Percentiles rank a stretch among this genome's conserved stretches.
phyloP scores from a whole-genome alignment of 1,140 invertebrate genomes.

The Euwallacea similis region DNA sequence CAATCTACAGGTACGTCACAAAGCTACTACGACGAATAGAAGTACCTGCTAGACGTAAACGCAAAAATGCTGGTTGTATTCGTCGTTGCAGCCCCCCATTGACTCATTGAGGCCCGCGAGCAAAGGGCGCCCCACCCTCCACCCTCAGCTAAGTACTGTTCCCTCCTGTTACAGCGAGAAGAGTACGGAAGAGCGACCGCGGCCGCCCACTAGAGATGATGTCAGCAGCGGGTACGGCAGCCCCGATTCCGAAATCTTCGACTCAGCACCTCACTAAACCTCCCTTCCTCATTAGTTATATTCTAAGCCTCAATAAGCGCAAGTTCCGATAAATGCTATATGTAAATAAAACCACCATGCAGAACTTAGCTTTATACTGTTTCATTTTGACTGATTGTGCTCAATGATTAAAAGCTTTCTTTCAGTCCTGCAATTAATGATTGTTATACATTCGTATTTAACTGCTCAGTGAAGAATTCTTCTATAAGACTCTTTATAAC shows the following conservation, averaged over 20 bases:
- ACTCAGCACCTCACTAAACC: conserved; percentile 47
- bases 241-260: conserved; percentile 65
- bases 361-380: too few relatives aligned
- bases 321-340: too few relatives aligned
- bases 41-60: too few relatives aligned
- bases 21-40: too few relatives aligned
- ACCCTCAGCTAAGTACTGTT: conserved; percentile 25
- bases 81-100: conserved; percentile 35
- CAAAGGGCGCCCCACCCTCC: conserved; percentile 8
- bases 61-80: not conserved
- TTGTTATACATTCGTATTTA: too few relatives aligned
- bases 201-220: conserved; percentile 61
- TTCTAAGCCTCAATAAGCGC: too few relatives aligned
- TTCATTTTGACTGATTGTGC: too few relatives aligned
- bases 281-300: not conserved
- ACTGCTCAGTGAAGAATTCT: too few relatives aligned
- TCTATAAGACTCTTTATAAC: too few relatives aligned
- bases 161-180: conserved; percentile 54
- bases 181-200: conserved; percentile 54
- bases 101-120: conserved; percentile 52
- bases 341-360: too few relatives aligned
- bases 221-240: conserved; percentile 65
- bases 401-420: too few relatives aligned
- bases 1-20: conserved; percentile 65
- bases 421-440: too few relatives aligned